A percentile compares a stretch with the other conserved stretches of the same genome.
phyloP scores from a whole-genome alignment of 2,888 invertebrate species.

The Heliconius cydno region DNA sequence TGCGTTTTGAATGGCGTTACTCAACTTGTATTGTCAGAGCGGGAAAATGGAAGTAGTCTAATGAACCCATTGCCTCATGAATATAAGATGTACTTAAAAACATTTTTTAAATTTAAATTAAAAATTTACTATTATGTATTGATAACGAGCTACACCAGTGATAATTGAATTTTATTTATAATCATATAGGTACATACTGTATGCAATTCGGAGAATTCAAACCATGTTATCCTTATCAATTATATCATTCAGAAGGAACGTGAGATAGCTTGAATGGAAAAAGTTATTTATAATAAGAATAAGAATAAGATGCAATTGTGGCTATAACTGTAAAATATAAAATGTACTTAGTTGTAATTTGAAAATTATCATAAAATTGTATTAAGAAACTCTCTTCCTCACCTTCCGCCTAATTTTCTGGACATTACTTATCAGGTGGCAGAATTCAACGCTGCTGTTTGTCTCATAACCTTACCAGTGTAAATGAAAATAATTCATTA shows the following conservation, averaged over 20 bases:
- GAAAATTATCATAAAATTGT: too few species aligned
- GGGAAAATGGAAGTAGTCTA: too few species aligned
- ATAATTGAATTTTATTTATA: neutral
- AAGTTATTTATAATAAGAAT: too few species aligned
- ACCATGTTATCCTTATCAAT: neutral
- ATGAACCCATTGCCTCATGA: neutral
- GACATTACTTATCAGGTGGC: too few species aligned
- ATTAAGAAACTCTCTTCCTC: too few species aligned
- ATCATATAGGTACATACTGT: neutral
- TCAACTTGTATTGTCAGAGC: neutral
- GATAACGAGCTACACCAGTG: neutral
- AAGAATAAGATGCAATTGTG: neutral
- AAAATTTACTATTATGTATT: neutral
- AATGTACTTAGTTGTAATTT: too few species aligned
- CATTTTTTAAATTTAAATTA: neutral
- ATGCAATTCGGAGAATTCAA: neutral
- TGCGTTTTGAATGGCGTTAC: neutral
- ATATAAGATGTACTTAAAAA: neutral
- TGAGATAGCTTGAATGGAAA: neutral
- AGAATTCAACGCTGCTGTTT: too few species aligned
- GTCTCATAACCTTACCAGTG: too few species aligned
- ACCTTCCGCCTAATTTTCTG: too few species aligned
- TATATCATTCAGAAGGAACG: neutral
- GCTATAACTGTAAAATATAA: neutral
- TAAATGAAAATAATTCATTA: too few species aligned